A percentile compares a stretch with the other conserved stretches of the same genome.
These are phyloP conservation scores for Drosophila imparisetae DNA, from an alignment of 2,888 invertebrate species.

Conservation along the genomic window DNA sequence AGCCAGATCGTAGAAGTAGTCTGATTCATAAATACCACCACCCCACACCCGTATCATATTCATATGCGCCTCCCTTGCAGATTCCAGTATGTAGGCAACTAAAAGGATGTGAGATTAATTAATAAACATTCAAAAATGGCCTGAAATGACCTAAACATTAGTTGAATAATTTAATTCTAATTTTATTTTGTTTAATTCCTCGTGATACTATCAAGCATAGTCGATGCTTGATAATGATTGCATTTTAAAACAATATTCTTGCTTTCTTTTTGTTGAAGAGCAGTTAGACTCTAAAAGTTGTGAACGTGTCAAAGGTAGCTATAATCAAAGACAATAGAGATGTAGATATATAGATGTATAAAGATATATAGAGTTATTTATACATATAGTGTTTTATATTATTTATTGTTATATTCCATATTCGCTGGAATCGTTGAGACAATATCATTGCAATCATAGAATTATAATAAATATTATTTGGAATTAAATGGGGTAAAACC, in stretches of 20 bases:
- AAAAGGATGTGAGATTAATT: not conserved
- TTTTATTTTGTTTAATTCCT: not conserved
- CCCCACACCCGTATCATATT: conserved; percentile 99
- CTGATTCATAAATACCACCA: conserved; percentile 97
- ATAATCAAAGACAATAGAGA: not conserved
- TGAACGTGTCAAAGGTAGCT: not conserved
- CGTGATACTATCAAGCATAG: not conserved
- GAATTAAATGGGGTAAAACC: conserved; percentile 4
- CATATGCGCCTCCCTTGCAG: conserved; percentile 92
- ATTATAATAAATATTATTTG: not conserved
- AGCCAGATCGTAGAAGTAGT: conserved; percentile 94
- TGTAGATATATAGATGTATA: not conserved
- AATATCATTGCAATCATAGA: not conserved
- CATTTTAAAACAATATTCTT: not conserved
- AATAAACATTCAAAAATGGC: not conserved
- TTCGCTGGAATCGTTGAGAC: not conserved
- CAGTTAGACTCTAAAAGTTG: not conserved
- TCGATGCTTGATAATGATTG: not conserved
- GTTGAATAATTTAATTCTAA: not conserved
- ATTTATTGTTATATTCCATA: not conserved
- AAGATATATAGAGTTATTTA: not conserved
- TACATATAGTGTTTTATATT: not conserved
- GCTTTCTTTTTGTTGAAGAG: not conserved
- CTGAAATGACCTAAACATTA: not conserved
- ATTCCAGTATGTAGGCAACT: conserved; percentile 88